Conservation (phyloP, 2,113 vertebrate genomes). For the Piaya cayana region DNA sequence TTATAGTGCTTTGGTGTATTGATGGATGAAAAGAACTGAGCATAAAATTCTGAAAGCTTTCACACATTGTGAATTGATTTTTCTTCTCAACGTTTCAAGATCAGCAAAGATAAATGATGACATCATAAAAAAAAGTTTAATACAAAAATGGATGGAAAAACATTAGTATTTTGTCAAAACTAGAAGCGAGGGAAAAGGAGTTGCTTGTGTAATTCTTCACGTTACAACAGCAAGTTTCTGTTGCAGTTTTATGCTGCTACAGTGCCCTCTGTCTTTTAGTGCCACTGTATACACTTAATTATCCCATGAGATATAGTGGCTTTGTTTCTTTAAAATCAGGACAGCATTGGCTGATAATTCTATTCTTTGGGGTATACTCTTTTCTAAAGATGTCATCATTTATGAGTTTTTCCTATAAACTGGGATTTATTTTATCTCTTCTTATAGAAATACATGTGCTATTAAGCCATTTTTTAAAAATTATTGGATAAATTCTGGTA, state of each 20-base stretch:
- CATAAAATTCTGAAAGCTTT: background rate
- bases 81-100: constrained; percentile 8
- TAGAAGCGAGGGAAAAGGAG: background rate
- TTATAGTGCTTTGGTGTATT: background rate
- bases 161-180: background rate
- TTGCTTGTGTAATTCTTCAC: background rate
- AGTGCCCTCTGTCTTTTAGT: constrained; percentile 73
- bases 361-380: background rate
- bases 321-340: background rate
- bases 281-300: constrained; percentile 70
- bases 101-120: background rate
- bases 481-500: background rate
- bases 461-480: background rate
- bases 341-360: background rate
- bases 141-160: background rate
- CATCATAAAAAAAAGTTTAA: background rate
- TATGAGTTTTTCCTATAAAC: background rate
- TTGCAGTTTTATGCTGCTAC: constrained; percentile 50
- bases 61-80: background rate
- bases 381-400: background rate
- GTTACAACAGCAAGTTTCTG: background rate
- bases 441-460: background rate
- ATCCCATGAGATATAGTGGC: constrained; percentile 38
- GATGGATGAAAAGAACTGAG: background rate
- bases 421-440: background rate